Evolutionary conservation across 2,113 vertebrate genomes (phyloP).

Genomic region (Epinephelus moara): DNA sequence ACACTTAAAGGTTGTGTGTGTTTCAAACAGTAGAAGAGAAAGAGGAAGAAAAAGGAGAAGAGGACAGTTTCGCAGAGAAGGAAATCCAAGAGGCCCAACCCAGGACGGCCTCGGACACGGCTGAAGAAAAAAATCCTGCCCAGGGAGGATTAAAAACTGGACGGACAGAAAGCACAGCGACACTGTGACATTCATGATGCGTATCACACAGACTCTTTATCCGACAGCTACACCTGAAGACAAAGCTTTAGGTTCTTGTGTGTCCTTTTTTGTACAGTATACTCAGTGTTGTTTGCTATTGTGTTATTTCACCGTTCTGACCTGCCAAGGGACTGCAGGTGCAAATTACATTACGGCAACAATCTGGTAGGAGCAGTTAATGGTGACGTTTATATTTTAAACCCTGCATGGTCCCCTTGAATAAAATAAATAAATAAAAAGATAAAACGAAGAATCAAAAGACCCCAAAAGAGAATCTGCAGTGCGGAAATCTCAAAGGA

Average conservation of each 20-base stretch:
- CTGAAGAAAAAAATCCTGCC: not conserved
- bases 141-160: not conserved
- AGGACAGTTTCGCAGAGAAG: constrained; percentile 69
- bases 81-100: constrained; percentile 58
- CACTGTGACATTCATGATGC: not conserved
- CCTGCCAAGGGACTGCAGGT: too few species aligned
- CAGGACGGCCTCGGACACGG: constrained; percentile 21
- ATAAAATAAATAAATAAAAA: too few species aligned
- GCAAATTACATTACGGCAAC: too few species aligned
- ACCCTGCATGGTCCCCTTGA: too few species aligned
- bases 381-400: too few species aligned
- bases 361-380: too few species aligned
- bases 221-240: not conserved
- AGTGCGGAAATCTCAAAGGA: not conserved
- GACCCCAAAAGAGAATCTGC: not conserved
- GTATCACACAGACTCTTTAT: not conserved
- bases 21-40: constrained; percentile 32
- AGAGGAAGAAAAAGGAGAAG: constrained; percentile 56
- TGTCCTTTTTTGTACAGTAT: too few species aligned
- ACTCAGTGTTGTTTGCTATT: too few species aligned
- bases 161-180: not conserved
- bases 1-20: constrained; percentile 48
- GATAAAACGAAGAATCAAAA: not conserved
- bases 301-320: too few species aligned
- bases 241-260: too few species aligned